Conservation (phyloP, 2,797 vertebrate genomes). For the Hafferia zeledoni region DNA sequence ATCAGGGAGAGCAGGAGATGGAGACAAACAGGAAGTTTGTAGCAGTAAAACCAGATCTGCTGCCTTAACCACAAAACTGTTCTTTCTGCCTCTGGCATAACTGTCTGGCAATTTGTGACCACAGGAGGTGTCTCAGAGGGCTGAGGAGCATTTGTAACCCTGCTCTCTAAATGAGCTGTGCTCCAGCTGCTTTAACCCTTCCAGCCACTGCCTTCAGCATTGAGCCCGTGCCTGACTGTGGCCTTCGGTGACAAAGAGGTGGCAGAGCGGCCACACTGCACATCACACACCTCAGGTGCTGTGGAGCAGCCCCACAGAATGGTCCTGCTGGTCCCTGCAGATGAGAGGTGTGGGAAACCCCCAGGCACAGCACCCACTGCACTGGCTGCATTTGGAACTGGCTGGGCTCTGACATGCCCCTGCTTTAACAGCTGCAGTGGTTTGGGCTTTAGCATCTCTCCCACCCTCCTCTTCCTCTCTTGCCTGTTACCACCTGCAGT, state of each 20-base stretch:
- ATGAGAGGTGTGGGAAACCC: not conserved
- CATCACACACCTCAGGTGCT: not conserved
- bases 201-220: not conserved
- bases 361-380: fast-evolving
- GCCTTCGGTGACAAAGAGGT: not conserved
- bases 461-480: not conserved
- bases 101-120: not conserved
- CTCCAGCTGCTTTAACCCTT: not conserved
- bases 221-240: not conserved
- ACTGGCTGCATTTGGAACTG: not conserved
- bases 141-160: not conserved
- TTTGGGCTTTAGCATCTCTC: not conserved
- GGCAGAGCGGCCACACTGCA: not conserved
- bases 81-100: not conserved
- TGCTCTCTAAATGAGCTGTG: not conserved
- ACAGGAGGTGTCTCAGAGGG: fast-evolving
- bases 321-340: fast-evolving
- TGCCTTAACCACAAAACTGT: not conserved
- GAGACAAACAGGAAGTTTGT: not conserved
- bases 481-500: not conserved
- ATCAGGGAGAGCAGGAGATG: fast-evolving
- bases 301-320: not conserved
- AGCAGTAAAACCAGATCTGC: not conserved
- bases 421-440: not conserved
- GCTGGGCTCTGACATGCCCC: not conserved